Conservation (phyloP, 1,140 invertebrate species). For the Trypoxylus dichotomus region DNA sequence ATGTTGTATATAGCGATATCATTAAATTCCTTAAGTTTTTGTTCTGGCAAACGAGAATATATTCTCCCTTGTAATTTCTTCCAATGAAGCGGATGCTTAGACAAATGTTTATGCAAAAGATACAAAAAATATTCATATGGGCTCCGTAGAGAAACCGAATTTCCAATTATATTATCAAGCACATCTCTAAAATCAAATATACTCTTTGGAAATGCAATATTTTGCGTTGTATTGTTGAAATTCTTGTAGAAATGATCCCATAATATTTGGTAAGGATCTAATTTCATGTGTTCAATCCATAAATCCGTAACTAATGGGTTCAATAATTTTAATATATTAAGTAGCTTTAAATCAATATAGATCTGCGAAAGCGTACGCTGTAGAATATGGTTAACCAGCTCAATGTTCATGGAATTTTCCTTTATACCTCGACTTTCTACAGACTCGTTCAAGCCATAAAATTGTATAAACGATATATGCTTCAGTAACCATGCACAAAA, state of each 20-base stretch:
- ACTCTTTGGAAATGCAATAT: conserved; percentile 26
- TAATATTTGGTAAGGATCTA: conserved; percentile 42
- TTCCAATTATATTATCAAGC: conserved; percentile 37
- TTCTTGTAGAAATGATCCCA: conserved; percentile 49
- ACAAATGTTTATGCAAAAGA: conserved; percentile 43
- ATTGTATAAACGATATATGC: conserved; percentile 26
- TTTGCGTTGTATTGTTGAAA: conserved; percentile 41
- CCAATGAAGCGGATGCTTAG: conserved; percentile 47
- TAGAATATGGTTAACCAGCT: neutral
- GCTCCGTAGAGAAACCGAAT: conserved; percentile 35
- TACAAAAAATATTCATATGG: conserved; percentile 43
- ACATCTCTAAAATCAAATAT: conserved; percentile 31
- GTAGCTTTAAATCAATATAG: conserved; percentile 18
- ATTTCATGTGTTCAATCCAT: conserved; percentile 43
- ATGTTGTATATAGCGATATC: conserved; percentile 44
- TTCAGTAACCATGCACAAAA: conserved; percentile 35
- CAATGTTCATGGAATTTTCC: neutral
- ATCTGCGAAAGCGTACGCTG: neutral
- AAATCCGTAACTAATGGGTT: conserved; percentile 40
- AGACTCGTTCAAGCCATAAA: conserved; percentile 37
- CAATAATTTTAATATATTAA: conserved; percentile 40
- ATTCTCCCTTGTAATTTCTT: conserved; percentile 48
- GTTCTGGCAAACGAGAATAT: conserved; percentile 47
- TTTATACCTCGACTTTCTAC: neutral
- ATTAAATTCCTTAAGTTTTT: conserved; percentile 46